These are phyloP conservation scores for Perodicticus potto DNA, from an alignment of 2,797 vertebrate species.

Conservation along the genomic window DNA sequence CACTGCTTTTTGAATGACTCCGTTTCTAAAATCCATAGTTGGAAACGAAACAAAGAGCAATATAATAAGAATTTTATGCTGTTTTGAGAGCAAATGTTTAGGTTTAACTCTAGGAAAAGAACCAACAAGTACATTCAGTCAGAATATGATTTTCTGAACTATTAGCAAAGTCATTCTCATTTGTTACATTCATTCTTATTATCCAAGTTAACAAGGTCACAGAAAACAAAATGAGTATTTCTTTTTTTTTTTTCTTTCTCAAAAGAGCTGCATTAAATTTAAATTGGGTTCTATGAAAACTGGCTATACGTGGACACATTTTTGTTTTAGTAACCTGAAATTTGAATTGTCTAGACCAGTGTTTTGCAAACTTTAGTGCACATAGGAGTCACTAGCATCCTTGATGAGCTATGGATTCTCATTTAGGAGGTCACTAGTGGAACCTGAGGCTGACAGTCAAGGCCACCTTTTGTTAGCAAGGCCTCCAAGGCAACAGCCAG, in stretches of 20 bases:
- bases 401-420: neutral
- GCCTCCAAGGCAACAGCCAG: no score
- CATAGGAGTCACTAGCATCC: neutral
- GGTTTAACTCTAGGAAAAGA: slow-evolving; percentile 81
- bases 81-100: slow-evolving; percentile 84
- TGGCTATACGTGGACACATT: neutral
- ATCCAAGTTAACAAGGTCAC: slow-evolving; percentile 77
- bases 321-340: neutral
- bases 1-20: slow-evolving; percentile 86
- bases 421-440: neutral
- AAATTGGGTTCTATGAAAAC: slow-evolving; percentile 14
- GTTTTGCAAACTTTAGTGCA: neutral
- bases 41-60: slow-evolving; percentile 88
- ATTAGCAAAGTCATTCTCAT: slow-evolving; percentile 83
- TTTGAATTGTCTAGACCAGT: slow-evolving; percentile 17
- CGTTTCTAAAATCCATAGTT: slow-evolving; percentile 84
- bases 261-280: neutral
- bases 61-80: slow-evolving; percentile 84
- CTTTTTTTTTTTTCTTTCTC: slow-evolving; percentile 16
- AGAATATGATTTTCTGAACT: slow-evolving; percentile 78
- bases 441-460: no score
- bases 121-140: slow-evolving; percentile 70
- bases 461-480: no score
- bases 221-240: slow-evolving; percentile 69
- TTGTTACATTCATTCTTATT: slow-evolving; percentile 62